phyloP scores from a whole-genome alignment of 2,797 vertebrate genomes.

The Coranthus polyacanthus region DNA sequence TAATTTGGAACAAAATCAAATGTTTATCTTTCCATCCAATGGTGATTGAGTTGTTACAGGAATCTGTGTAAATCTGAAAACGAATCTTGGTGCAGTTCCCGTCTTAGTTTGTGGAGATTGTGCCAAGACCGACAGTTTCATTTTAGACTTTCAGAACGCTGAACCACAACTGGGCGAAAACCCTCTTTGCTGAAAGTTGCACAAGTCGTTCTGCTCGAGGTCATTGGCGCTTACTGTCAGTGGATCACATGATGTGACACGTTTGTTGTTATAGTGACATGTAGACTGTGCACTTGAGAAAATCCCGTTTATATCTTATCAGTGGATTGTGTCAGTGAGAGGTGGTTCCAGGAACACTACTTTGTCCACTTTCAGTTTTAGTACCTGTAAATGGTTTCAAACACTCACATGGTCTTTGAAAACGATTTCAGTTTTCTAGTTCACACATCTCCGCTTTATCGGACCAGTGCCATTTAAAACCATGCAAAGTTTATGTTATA shows the following conservation, averaged over 20 bases:
- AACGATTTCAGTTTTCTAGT: slow-evolving; percentile 3
- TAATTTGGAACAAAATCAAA: slow-evolving; percentile 1
- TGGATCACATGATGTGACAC: neutral
- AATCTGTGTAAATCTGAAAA: slow-evolving; percentile 23
- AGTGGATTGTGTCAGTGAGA: neutral
- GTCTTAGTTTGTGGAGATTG: neutral
- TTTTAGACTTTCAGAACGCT: neutral
- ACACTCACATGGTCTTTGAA: neutral
- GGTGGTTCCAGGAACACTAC: neutral
- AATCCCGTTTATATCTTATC: neutral
- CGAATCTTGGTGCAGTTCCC: slow-evolving; percentile 3
- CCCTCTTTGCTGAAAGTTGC: slow-evolving; percentile 10
- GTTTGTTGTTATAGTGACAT: neutral
- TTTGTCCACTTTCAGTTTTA: slow-evolving; percentile 16
- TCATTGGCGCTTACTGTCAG: neutral
- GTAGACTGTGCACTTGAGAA: neutral
- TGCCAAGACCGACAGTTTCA: slow-evolving; percentile 11
- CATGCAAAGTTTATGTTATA: neutral
- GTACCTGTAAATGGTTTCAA: neutral
- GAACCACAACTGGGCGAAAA: neutral
- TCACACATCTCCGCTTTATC: neutral
- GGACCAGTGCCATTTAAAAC: neutral
- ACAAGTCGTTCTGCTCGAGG: slow-evolving; percentile 3
- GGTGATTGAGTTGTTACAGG: slow-evolving; percentile 19
- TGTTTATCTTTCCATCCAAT: neutral